phyloP scores from a whole-genome alignment of 1,140 invertebrate species.

The Apis dorsata region DNA sequence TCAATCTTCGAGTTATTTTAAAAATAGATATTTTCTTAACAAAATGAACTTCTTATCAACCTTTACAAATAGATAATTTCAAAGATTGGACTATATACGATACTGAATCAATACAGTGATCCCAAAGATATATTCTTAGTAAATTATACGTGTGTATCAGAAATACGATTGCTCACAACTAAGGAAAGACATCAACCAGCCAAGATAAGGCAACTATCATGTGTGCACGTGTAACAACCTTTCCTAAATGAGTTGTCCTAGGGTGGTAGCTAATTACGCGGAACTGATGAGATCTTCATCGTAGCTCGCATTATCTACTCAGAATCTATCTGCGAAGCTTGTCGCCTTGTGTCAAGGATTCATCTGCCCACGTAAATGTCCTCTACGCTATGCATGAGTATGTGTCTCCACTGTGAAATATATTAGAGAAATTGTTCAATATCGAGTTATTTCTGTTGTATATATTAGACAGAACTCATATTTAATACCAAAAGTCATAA shows the following conservation, averaged over 20 bases:
- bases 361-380: slow-evolving; percentile 47
- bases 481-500: background rate
- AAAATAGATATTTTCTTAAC: slow-evolving; percentile 11
- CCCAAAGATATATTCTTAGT: background rate
- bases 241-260: slow-evolving; percentile 31
- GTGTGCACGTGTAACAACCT: slow-evolving; percentile 44
- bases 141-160: background rate
- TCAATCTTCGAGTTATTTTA: background rate
- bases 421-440: slow-evolving; percentile 3
- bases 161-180: slow-evolving; percentile 1
- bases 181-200: slow-evolving; percentile 21
- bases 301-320: slow-evolving; percentile 69
- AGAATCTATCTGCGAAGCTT: slow-evolving; percentile 68
- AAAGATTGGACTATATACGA: slow-evolving; percentile 16
- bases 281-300: slow-evolving; percentile 75
- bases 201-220: slow-evolving; percentile 45
- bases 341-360: slow-evolving; percentile 61
- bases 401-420: background rate
- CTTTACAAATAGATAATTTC: slow-evolving; percentile 29
- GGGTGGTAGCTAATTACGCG: slow-evolving; percentile 72
- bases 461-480: background rate
- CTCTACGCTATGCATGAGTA: background rate
- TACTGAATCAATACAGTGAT: slow-evolving; percentile 31
- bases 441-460: slow-evolving; percentile 9
- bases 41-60: slow-evolving; percentile 39